Evolutionary conservation across 1,140 invertebrate species (phyloP), one percentile per base, ranked within the genome.

Genomic region (Anastrepha ludens): DNA sequence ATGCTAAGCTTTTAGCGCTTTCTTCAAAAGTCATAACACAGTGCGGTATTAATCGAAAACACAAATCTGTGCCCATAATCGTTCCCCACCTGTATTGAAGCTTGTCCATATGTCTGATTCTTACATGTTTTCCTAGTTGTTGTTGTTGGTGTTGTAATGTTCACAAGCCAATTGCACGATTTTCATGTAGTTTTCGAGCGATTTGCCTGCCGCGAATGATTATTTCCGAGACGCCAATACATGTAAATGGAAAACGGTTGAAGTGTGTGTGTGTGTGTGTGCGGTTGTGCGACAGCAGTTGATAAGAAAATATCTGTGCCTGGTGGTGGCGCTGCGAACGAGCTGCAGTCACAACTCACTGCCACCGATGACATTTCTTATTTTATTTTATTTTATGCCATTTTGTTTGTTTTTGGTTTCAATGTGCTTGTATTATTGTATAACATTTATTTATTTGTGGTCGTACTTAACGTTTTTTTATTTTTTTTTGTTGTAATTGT

Each of bases 131-230:
- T 41, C 17, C 4, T 20, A 5, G 9, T 47, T 74, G 44, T 81
- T 81, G 74, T 81, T 81, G 74, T n/a, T 81, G 4, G 11, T 81
- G 11, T 81, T 81, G 44, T 81, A 55, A 81, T 81, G 44, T 81
- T 81, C 74, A 55, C 74, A 55, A 55, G 74, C 74, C 74, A 81
- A 81, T 81, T 81, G 74, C 74, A 81, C 74, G 74, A 81, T 81
- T 81, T 81, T 55, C 47, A 81, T 81, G 74, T 81, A 81, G n/a
- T 81, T 81, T 81, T 58, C 74, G 74, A 81, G 74, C 74, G 74
- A 81, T 81, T 81, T 81, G 74, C 74, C 74, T 81, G 74, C 74
- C 47, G 74, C 47, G 50, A 81, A 81, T 50, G 44, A 81, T 81
- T 81, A 81, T 58, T 81, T 20, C 74, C 74, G 74, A 81, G 74